Evolutionary conservation across 2,113 vertebrate genomes (phyloP).

Genomic region (Boulengeromyrus knoepffleri): DNA sequence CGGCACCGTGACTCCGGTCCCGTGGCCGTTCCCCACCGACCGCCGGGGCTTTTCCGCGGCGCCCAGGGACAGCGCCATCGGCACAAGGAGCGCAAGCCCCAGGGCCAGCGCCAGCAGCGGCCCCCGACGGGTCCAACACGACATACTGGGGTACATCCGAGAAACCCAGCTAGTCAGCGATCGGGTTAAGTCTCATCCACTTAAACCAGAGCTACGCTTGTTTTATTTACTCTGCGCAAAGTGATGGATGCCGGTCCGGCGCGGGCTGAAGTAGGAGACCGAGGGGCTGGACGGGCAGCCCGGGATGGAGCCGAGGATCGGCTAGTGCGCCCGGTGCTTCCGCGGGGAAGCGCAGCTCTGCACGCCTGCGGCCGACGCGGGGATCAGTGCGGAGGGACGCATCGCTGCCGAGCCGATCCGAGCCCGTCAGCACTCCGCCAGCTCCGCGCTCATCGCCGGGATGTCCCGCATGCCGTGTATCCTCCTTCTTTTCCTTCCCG

Average conservation of each 20-base stretch:
- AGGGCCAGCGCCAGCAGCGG: background rate
- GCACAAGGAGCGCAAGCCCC: background rate
- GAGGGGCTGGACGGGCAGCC: background rate
- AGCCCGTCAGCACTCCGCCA: background rate
- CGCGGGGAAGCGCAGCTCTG: background rate
- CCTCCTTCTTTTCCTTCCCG: background rate
- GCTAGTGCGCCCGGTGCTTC: background rate
- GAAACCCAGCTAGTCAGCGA: background rate
- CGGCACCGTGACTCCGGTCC: background rate
- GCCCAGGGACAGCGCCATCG: too few relatives aligned
- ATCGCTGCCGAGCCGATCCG: background rate
- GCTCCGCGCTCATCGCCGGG: background rate
- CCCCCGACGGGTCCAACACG: slow-evolving; percentile 31
- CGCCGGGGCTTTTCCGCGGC: background rate
- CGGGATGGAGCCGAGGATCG: background rate
- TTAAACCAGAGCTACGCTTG: background rate
- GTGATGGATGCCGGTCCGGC: background rate
- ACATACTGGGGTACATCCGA: background rate
- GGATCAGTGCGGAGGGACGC: background rate
- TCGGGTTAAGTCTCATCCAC: background rate
- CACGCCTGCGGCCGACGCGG: background rate
- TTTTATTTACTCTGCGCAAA: background rate
- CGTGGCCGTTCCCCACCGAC: background rate
- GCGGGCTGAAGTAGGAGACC: background rate
- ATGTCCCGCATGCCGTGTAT: background rate